These are phyloP conservation scores for Leucoraja erinaceus DNA, from an alignment of 2,113 vertebrate species.

Conservation along the genomic window DNA sequence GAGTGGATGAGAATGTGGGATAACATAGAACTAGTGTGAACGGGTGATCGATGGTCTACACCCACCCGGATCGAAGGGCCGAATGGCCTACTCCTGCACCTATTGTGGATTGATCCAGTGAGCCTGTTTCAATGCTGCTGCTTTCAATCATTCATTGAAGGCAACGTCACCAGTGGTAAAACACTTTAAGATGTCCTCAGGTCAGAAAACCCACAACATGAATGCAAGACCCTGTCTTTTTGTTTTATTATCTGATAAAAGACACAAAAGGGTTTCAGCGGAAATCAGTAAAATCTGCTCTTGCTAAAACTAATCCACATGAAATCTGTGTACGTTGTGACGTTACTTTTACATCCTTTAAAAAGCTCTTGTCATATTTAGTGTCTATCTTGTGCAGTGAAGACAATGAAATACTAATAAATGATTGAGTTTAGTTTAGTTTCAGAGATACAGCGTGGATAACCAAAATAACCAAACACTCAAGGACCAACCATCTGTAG, in stretches of 20 bases:
- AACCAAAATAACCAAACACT: too few species aligned
- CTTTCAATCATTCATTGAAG: neutral
- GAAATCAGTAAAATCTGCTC: neutral
- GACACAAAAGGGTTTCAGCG: neutral
- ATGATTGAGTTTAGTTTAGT: too few species aligned
- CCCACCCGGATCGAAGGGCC: too few species aligned
- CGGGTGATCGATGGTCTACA: too few species aligned
- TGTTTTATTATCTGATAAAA: neutral
- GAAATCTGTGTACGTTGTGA: neutral
- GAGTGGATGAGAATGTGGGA: too few species aligned
- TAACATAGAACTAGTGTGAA: too few species aligned
- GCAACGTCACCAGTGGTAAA: neutral
- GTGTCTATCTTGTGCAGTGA: neutral
- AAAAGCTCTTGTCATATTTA: neutral
- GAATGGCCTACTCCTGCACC: too few species aligned
- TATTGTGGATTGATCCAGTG: too few species aligned
- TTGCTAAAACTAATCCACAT: neutral
- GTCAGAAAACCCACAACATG: neutral
- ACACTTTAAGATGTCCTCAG: neutral
- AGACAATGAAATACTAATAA: neutral
- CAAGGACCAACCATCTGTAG: too few species aligned
- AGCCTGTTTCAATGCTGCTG: too few species aligned
- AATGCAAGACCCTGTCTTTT: neutral
- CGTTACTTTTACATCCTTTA: neutral
- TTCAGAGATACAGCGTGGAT: too few species aligned